Evolutionary conservation across 2,888 invertebrate species (phyloP).

Genomic region (Pegoplata infirma): DNA sequence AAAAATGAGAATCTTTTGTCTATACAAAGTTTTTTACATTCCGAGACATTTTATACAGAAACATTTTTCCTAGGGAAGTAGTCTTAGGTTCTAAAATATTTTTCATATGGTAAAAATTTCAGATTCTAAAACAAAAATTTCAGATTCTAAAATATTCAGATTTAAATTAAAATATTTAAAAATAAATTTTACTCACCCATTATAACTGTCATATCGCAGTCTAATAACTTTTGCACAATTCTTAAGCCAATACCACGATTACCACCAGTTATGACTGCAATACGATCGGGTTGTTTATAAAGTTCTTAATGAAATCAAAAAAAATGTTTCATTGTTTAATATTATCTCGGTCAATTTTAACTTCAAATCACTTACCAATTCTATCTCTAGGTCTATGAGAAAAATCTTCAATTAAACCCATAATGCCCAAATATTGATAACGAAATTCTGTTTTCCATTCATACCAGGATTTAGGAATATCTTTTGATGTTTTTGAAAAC

Average conservation of each 20-base stretch:
- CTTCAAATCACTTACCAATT: conserved; percentile 72
- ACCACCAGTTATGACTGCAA: conserved; percentile 92
- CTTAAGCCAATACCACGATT: conserved; percentile 90
- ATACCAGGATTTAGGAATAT: conserved; percentile 75
- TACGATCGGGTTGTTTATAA: conserved; percentile 82
- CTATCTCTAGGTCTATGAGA: conserved; percentile 70
- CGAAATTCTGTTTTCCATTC: conserved; percentile 77
- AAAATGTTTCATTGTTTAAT: conserved; percentile 30
- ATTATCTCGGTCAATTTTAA: too few relatives aligned
- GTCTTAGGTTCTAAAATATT: too few relatives aligned
- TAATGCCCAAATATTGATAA: conserved; percentile 74
- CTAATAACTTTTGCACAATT: conserved; percentile 86
- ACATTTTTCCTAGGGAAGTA: too few relatives aligned
- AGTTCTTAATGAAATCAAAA: conserved; percentile 79
- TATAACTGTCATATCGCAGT: conserved; percentile 87
- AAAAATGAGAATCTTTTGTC: too few relatives aligned
- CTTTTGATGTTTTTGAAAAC: conserved; percentile 76
- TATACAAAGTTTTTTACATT: too few relatives aligned
- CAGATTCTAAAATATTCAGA: too few relatives aligned
- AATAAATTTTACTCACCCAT: conserved; percentile 81
- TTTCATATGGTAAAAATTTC: too few relatives aligned
- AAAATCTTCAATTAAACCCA: conserved; percentile 75
- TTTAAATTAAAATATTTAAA: too few relatives aligned
- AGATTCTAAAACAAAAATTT: too few relatives aligned
- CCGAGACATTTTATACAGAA: too few relatives aligned